phyloP scores from a whole-genome alignment of 2,797 vertebrate species.

The Acrocephalus scirpaceus region DNA sequence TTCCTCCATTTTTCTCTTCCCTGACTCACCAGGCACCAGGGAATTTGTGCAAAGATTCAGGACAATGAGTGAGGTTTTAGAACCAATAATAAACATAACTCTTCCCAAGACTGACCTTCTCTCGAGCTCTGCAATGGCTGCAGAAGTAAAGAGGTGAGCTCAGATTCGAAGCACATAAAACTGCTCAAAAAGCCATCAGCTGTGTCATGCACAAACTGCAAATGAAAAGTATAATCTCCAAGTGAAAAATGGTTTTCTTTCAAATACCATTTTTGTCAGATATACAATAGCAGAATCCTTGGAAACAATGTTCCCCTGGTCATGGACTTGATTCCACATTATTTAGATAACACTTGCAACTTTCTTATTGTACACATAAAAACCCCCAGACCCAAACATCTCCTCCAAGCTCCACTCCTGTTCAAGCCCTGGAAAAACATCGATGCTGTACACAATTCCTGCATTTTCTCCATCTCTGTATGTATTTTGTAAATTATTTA shows the following conservation, averaged over 20 bases:
- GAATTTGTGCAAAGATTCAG: background rate
- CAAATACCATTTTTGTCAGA: background rate
- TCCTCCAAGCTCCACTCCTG: background rate
- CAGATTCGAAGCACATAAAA: background rate
- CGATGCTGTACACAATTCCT: background rate
- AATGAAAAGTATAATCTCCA: background rate
- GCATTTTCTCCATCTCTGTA: background rate
- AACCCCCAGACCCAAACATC: background rate
- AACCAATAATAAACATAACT: background rate
- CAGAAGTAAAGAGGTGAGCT: background rate
- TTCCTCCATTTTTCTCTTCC: background rate
- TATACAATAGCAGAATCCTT: background rate
- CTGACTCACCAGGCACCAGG: background rate
- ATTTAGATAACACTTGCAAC: background rate
- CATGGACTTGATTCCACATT: background rate
- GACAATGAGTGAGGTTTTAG: background rate
- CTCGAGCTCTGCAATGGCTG: background rate
- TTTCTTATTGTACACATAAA: background rate
- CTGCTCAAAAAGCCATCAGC: background rate
- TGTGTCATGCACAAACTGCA: background rate
- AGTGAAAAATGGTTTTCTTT: slow-evolving; percentile 26
- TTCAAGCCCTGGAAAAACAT: accelerated
- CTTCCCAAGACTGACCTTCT: background rate
- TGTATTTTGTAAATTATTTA: background rate
- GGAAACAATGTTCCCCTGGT: background rate